Percentiles rank a stretch among this genome's conserved stretches.
phyloP scores from a whole-genome alignment of 2,797 vertebrate species.

The Acanthurus tractus region DNA sequence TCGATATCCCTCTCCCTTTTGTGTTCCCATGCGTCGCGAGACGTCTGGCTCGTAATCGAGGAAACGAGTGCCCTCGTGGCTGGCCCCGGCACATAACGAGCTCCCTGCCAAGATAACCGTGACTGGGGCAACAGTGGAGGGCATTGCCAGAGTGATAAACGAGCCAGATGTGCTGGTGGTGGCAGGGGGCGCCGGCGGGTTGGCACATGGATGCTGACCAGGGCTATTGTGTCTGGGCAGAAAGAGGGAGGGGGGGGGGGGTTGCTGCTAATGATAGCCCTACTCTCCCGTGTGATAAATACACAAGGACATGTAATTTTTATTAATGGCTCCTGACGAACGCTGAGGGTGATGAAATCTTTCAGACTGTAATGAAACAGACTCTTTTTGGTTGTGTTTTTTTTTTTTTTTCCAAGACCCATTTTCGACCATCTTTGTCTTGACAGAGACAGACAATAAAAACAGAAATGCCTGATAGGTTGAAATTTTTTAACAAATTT shows the following conservation, averaged over 20 bases:
- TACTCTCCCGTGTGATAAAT: slow-evolving; percentile 42
- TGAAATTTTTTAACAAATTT: neutral
- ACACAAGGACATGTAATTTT: slow-evolving; percentile 33
- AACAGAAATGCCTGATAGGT: too few relatives aligned
- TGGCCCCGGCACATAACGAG: slow-evolving; percentile 53
- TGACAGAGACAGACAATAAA: neutral
- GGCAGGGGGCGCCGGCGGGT: slow-evolving; percentile 18
- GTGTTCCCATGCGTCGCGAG: slow-evolving; percentile 73
- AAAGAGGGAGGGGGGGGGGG: slow-evolving; percentile 39
- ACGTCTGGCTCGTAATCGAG: slow-evolving; percentile 79
- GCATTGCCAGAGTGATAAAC: slow-evolving; percentile 81
- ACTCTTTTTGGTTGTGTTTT: slow-evolving; percentile 22
- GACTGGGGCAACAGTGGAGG: slow-evolving; percentile 60
- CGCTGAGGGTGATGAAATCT: slow-evolving; percentile 58
- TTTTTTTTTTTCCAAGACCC: slow-evolving; percentile 13
- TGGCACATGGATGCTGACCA: slow-evolving; percentile 48
- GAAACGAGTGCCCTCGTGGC: slow-evolving; percentile 64
- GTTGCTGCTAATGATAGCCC: slow-evolving; percentile 27
- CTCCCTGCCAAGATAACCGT: slow-evolving; percentile 76
- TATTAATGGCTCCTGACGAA: slow-evolving; percentile 35
- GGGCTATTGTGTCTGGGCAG: slow-evolving; percentile 66
- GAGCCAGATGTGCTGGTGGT: slow-evolving; percentile 78
- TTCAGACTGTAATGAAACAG: slow-evolving; percentile 38
- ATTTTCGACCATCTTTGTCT: slow-evolving; percentile 3
- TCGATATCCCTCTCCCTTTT: slow-evolving; percentile 54